Base-by-base conservation (phyloP, 2,888 invertebrate genomes). In the Netelia inedita region DNA sequence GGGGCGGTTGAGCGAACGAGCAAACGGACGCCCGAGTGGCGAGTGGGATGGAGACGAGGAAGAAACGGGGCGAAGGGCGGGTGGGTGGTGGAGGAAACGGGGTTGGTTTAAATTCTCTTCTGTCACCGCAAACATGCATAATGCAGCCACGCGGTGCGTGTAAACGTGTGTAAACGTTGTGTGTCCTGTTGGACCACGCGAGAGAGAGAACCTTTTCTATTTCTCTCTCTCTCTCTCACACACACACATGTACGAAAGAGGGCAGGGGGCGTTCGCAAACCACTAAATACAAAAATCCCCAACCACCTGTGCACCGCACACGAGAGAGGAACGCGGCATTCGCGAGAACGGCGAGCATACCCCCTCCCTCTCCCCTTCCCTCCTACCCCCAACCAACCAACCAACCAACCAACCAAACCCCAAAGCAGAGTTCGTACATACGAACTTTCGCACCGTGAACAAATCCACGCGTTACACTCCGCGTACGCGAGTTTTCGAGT, bases 251-350 rank as follows among this genome's bases (percentile, higher is more conserved):
- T 0, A 55, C 19, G 11, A 9, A 35, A 35, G 16, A 8, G 55
- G 71, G 28, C 57, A 57, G 35, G 57, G 28, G 19, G 68, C 28
- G 55, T 35, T 35, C 90, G 91, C 90, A 91, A 92, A 93, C 92
- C 92, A 91, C 92, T 92, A 92, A 93, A 93, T 93, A 93, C 93
- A 93, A 93, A 93, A 93, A 93, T 93, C 90, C 90, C 91, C 93
- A 93, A 93, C 93, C 93, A 93, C 93, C 93, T 94, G 93, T 94
- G 91, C 90, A 89, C 89, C 90, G 87, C 89, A 87, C 87, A 59
- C 88, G 78, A 85, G 86, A 50, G 19, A 6, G 65, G 23, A 16
- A 46, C 46, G 46, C 46, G 46, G 35, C 3, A 14, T 46, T 46
- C 10, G 46, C 11, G 46, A 46, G 14, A 55, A 16, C 55, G 16